Evolutionary conservation across 1,140 invertebrate species (phyloP).

Genomic region (Meloidogyne exigua): DNA sequence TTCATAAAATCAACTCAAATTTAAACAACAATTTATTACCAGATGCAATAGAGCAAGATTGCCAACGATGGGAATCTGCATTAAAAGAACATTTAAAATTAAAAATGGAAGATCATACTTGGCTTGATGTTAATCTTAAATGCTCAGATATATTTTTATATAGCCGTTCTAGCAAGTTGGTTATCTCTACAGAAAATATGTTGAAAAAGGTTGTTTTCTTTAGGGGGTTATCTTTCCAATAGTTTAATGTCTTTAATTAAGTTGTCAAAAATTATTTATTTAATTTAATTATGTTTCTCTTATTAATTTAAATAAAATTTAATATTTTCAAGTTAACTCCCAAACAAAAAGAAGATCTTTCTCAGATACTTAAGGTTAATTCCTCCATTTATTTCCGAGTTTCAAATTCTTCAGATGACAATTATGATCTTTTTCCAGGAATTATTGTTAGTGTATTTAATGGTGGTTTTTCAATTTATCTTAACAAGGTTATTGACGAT

Average conservation of each 20-base stretch:
- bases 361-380: neutral
- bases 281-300: no score
- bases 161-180: neutral
- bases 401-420: neutral
- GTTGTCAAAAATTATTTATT: no score
- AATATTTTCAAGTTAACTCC: neutral
- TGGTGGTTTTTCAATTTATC: neutral
- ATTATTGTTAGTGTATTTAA: conserved; percentile 1
- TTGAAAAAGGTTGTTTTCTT: neutral
- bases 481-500: neutral
- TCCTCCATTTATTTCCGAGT: neutral
- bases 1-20: neutral
- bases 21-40: neutral
- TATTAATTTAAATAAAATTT: no score
- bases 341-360: neutral
- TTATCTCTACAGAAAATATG: neutral
- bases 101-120: neutral
- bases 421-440: neutral
- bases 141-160: neutral
- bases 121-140: neutral
- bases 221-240: no score
- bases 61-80: neutral
- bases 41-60: neutral
- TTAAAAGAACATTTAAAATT: neutral
- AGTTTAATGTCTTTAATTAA: no score